These are phyloP conservation scores for Drosophila kepulauana DNA, from an alignment of 1,140 invertebrate species.

Conservation along the genomic window DNA sequence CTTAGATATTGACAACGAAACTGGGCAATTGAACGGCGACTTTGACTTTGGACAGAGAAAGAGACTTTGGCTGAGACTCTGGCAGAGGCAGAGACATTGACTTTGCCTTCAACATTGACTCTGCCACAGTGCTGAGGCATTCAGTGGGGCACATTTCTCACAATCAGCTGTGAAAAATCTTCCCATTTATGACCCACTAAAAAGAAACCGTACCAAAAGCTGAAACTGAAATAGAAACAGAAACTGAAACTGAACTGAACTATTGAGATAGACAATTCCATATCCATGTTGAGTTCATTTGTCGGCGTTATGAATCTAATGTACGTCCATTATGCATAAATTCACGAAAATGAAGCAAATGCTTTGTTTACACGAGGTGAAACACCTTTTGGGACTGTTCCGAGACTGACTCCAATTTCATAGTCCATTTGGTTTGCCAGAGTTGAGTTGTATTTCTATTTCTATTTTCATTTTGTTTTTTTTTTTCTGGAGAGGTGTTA, in stretches of 20 bases:
- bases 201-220: conserved; percentile 42
- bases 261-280: neutral
- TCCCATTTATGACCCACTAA: conserved; percentile 81
- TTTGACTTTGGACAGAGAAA: neutral
- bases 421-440: conserved; percentile 72
- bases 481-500: conserved; percentile 62
- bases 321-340: conserved; percentile 81
- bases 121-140: conserved; percentile 60
- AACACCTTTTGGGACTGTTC: conserved; percentile 49
- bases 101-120: neutral
- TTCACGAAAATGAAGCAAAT: conserved; percentile 73
- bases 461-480: neutral
- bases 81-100: neutral
- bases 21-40: conserved; percentile 13
- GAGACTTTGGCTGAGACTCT: neutral
- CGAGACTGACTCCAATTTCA: conserved; percentile 47
- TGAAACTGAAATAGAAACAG: conserved; percentile 52
- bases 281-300: conserved; percentile 47
- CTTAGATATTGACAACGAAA: conserved; percentile 4
- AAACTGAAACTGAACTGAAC: conserved; percentile 14
- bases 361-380: conserved; percentile 73
- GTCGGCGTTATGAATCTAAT: conserved; percentile 80
- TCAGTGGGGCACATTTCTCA: conserved; percentile 69
- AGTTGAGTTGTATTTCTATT: conserved; percentile 8
- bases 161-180: conserved; percentile 83